Conservation (phyloP, 2,888 invertebrate species). For the Entomobrya multifasciata region DNA sequence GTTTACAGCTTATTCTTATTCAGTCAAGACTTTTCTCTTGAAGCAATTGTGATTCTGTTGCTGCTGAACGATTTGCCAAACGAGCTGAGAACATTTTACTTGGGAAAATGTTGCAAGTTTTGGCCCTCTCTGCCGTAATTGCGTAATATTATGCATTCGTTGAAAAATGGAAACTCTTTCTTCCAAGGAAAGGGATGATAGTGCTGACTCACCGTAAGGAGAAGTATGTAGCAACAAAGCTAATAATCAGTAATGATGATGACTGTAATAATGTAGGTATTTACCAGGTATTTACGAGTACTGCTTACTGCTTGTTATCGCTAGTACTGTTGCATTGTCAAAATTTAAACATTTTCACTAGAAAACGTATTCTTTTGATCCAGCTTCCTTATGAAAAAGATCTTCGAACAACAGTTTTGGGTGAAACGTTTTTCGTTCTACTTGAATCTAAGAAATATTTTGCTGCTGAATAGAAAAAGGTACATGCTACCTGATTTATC, state of each 20-base stretch:
- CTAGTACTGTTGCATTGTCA: neutral
- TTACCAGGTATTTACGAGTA: slow-evolving; percentile 7
- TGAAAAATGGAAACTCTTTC: neutral
- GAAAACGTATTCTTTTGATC: too few relatives aligned
- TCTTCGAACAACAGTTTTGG: too few relatives aligned
- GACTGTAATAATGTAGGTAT: slow-evolving; percentile 24
- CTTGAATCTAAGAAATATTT: too few relatives aligned
- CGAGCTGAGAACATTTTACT: slow-evolving; percentile 17
- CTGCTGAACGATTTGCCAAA: slow-evolving; percentile 22
- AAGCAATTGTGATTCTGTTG: slow-evolving; percentile 9
- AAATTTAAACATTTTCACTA: neutral
- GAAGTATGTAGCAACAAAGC: slow-evolving; percentile 23
- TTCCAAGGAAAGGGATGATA: neutral
- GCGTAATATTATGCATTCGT: slow-evolving; percentile 29
- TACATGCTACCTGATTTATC: neutral
- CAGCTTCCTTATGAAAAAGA: too few relatives aligned
- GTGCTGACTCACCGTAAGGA: neutral
- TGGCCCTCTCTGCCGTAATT: slow-evolving; percentile 1
- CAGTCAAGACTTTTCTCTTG: neutral
- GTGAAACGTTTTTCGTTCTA: too few relatives aligned
- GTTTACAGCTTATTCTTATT: neutral
- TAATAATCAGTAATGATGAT: slow-evolving; percentile 41
- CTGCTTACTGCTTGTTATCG: neutral
- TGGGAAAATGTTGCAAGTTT: neutral
- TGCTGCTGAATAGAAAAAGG: too few relatives aligned